Conservation (phyloP, 2,797 vertebrate species). For the Triplophysa yarkandensis region DNA sequence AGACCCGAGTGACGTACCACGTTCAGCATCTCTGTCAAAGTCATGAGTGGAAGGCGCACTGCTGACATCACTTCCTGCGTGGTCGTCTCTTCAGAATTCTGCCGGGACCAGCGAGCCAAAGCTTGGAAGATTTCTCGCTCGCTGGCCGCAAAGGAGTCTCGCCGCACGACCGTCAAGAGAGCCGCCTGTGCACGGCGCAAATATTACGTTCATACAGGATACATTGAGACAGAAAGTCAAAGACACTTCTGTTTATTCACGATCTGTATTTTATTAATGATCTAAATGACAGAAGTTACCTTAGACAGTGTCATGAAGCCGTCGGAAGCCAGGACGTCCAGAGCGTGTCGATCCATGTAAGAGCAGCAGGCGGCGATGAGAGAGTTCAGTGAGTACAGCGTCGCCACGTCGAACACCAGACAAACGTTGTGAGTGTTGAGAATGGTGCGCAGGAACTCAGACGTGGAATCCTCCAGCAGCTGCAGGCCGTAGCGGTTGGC, state of each 20-base stretch:
- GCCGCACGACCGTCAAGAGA: conserved; percentile 84
- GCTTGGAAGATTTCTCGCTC: conserved; percentile 97
- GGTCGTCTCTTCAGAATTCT: conserved; percentile 79
- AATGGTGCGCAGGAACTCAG: conserved; percentile 92
- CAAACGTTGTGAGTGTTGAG: conserved; percentile 93
- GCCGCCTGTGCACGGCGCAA: conserved; percentile 73
- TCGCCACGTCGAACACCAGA: conserved; percentile 93
- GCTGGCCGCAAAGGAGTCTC: conserved; percentile 92
- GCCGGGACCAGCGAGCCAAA: conserved; percentile 90
- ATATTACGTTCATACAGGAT: neutral
- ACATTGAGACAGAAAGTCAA: neutral
- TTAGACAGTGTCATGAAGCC: conserved; percentile 90
- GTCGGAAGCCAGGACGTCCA: conserved; percentile 89
- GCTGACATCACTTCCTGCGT: conserved; percentile 89
- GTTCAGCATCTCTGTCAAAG: conserved; percentile 92
- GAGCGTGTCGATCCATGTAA: conserved; percentile 93
- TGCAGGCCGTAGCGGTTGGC: conserved; percentile 96
- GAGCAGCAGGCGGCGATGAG: conserved; percentile 89
- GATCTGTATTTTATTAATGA: no score
- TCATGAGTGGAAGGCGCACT: conserved; percentile 93
- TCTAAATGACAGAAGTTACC: conserved; percentile 70
- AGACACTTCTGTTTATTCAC: no score
- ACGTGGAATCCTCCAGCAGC: conserved; percentile 92
- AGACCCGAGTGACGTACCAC: conserved; percentile 90
- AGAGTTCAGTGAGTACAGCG: conserved; percentile 86